These are phyloP conservation scores for Solenodon paradoxus DNA, from an alignment of 2,113 vertebrate species.

Conservation along the genomic window DNA sequence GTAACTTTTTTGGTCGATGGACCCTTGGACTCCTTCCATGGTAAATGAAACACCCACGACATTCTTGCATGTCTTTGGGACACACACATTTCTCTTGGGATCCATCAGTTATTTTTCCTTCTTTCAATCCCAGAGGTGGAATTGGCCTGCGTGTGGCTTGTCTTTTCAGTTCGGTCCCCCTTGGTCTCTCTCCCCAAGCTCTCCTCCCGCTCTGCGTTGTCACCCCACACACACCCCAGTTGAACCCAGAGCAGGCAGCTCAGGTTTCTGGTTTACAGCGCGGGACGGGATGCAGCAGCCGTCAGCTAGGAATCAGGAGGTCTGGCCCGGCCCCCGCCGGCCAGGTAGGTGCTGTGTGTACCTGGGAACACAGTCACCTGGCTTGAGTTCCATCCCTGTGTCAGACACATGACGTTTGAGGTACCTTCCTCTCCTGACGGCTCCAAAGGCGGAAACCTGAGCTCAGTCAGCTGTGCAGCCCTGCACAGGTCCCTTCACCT, in stretches of 20 bases:
- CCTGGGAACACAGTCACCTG: neutral
- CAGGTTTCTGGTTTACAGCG: neutral
- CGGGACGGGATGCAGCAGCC: neutral
- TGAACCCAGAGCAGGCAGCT: neutral
- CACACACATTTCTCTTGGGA: neutral
- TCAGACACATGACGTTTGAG: neutral
- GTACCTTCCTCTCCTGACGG: neutral
- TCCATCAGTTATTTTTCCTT: too few species aligned
- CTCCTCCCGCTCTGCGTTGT: neutral
- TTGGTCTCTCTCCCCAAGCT: neutral
- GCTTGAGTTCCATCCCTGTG: neutral
- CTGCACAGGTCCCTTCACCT: neutral
- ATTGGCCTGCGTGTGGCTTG: neutral
- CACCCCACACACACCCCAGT: too few species aligned
- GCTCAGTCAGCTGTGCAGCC: neutral
- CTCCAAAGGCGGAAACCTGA: neutral
- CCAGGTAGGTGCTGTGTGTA: too few species aligned
- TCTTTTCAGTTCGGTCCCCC: too few species aligned
- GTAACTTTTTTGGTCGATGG: neutral
- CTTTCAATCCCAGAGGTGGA: neutral
- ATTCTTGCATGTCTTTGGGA: neutral
- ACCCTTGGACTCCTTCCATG: neutral
- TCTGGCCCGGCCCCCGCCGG: neutral
- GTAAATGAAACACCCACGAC: neutral
- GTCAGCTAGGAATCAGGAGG: neutral